phyloP scores from a whole-genome alignment of 2,113 vertebrate species.

The Cercopithecus mona region DNA sequence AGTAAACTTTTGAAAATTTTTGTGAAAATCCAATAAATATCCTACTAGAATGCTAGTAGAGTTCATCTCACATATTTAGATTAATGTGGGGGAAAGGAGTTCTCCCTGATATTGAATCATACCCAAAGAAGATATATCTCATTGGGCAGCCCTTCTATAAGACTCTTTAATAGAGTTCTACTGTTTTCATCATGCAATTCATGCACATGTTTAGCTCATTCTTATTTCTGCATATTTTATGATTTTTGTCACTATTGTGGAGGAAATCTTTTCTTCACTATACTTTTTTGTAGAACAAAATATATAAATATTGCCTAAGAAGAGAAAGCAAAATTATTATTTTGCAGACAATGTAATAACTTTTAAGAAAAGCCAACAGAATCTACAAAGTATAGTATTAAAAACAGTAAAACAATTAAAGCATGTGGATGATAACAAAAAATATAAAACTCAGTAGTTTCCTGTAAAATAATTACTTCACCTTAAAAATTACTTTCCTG shows the following conservation, averaged over 20 bases:
- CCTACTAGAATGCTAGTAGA: too few species aligned
- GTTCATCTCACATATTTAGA: fast-evolving
- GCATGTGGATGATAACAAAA: neutral
- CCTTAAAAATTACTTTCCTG: neutral
- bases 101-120: fast-evolving
- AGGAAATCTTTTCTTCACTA: neutral
- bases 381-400: neutral
- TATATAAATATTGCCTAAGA: neutral
- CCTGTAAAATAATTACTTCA: neutral
- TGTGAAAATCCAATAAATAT: neutral
- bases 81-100: too few species aligned
- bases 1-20: neutral
- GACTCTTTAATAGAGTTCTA: too few species aligned
- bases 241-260: neutral
- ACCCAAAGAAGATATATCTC: neutral
- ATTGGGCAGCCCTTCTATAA: fast-evolving
- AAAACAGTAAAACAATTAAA: neutral
- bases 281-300: neutral
- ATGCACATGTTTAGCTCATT: neutral
- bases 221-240: neutral
- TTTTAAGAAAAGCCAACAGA: neutral
- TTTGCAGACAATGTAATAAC: neutral
- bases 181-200: neutral
- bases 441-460: neutral
- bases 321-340: neutral